Evolutionary conservation across 2,797 vertebrate species (phyloP).

Genomic region (Naso thynnoides): DNA sequence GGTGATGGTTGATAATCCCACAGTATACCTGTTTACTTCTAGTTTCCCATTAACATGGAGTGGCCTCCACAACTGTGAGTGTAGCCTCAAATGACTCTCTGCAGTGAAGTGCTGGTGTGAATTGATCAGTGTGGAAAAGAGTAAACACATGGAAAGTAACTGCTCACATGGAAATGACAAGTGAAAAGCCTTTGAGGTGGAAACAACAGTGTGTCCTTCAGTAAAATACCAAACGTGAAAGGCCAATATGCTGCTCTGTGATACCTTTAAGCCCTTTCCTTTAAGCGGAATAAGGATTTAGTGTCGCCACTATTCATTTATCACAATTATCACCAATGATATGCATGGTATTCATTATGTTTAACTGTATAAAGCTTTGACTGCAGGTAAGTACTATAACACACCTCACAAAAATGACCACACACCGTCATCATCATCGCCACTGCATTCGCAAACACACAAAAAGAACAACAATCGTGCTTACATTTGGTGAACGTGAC

Average conservation of each 20-base stretch:
- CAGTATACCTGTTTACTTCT: slow-evolving; percentile 14
- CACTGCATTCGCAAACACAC: neutral
- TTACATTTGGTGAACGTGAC: slow-evolving; percentile 52
- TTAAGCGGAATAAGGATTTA: slow-evolving; percentile 1
- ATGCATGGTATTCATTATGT: slow-evolving; percentile 3
- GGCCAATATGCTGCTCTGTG: neutral
- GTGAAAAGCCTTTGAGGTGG: neutral
- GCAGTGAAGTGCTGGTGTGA: neutral
- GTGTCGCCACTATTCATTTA: neutral
- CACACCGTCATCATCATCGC: neutral
- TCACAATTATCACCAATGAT: slow-evolving; percentile 5
- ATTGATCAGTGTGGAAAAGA: slow-evolving; percentile 11
- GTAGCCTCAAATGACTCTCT: slow-evolving; percentile 17
- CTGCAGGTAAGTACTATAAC: neutral
- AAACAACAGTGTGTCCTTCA: neutral
- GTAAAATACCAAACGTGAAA: neutral
- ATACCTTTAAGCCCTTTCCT: neutral
- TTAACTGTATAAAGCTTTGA: slow-evolving; percentile 24
- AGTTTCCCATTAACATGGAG: slow-evolving; percentile 21
- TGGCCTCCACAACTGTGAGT: slow-evolving; percentile 9
- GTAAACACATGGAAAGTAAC: neutral
- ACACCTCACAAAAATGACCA: neutral
- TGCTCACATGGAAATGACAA: neutral
- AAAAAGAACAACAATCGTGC: slow-evolving; percentile 45
- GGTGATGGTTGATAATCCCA: neutral